phyloP scores from a whole-genome alignment of 37 sponge, comb jelly and placozoan species.

The Ianthella basta region DNA sequence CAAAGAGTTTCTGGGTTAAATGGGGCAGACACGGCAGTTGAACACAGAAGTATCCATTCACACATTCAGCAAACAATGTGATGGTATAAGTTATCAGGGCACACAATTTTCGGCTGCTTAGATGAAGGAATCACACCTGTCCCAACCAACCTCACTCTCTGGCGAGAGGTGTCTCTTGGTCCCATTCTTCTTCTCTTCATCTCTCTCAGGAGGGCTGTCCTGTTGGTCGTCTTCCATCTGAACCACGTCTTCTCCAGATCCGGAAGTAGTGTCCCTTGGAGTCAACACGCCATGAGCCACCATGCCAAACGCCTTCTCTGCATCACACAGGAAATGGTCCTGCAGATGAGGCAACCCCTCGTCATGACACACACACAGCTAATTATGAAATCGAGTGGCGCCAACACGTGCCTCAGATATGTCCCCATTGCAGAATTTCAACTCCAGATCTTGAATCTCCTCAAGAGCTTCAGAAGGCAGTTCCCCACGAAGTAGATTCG shows the following conservation, averaged over 20 bases:
- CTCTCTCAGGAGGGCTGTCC: neutral
- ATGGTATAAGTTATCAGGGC: neutral
- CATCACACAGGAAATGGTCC: conserved; percentile 13
- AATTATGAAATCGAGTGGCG: neutral
- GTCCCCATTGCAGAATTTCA: neutral
- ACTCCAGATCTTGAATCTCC: neutral
- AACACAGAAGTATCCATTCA: neutral
- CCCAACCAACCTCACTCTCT: neutral
- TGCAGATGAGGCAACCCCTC: neutral
- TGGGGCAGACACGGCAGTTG: neutral
- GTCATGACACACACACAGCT: neutral
- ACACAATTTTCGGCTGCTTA: too few relatives aligned
- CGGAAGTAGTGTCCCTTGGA: neutral
- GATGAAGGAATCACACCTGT: too few relatives aligned
- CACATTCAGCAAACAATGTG: neutral
- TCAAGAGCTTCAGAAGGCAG: neutral
- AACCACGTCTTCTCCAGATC: neutral
- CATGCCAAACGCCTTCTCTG: neutral
- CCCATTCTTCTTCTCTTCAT: neutral
- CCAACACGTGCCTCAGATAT: neutral
- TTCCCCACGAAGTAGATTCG: neutral
- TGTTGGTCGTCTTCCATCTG: neutral
- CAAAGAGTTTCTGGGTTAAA: neutral
- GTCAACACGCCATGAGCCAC: neutral
- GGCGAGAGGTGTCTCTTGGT: conserved; percentile 11